phyloP scores from a whole-genome alignment of 2,888 invertebrate species.

The Odontocolon sp. region DNA sequence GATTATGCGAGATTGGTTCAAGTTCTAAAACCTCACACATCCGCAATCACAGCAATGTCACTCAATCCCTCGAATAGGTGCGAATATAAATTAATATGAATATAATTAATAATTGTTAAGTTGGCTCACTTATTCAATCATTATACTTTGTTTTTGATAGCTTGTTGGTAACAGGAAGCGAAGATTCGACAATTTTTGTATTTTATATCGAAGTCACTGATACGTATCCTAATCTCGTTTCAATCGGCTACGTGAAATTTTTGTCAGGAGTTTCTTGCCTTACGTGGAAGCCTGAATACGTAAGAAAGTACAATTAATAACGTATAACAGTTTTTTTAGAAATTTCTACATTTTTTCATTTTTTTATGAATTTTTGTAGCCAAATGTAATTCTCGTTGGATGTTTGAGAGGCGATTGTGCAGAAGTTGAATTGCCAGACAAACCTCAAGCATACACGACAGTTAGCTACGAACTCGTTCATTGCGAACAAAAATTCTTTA shows the following conservation, averaged over 20 bases:
- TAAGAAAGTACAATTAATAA: too few relatives aligned
- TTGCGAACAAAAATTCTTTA: slow-evolving; percentile 77
- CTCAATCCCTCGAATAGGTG: slow-evolving; percentile 82
- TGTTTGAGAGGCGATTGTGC: slow-evolving; percentile 83
- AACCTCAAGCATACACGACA: slow-evolving; percentile 79
- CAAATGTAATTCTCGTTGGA: slow-evolving; percentile 82
- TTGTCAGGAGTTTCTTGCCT: slow-evolving; percentile 85
- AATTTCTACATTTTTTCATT: too few relatives aligned
- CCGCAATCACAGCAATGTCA: slow-evolving; percentile 84
- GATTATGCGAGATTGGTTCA: slow-evolving; percentile 73
- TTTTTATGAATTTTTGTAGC: slow-evolving; percentile 68
- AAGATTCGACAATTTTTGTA: slow-evolving; percentile 87
- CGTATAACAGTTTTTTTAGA: too few relatives aligned
- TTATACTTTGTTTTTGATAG: slow-evolving; percentile 72
- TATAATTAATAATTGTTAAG: slow-evolving; percentile 2
- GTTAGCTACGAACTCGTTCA: slow-evolving; percentile 80
- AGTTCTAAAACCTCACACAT: slow-evolving; percentile 85
- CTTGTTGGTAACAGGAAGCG: slow-evolving; percentile 85
- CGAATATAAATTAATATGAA: neutral
- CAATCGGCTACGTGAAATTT: slow-evolving; percentile 87
- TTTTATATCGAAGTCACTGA: slow-evolving; percentile 81
- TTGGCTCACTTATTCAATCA: too few relatives aligned
- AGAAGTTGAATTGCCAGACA: slow-evolving; percentile 81
- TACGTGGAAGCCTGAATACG: slow-evolving; percentile 85
- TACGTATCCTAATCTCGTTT: slow-evolving; percentile 82